phyloP scores from a whole-genome alignment of 2,797 vertebrate genomes.

The Orestias chungarensis region DNA sequence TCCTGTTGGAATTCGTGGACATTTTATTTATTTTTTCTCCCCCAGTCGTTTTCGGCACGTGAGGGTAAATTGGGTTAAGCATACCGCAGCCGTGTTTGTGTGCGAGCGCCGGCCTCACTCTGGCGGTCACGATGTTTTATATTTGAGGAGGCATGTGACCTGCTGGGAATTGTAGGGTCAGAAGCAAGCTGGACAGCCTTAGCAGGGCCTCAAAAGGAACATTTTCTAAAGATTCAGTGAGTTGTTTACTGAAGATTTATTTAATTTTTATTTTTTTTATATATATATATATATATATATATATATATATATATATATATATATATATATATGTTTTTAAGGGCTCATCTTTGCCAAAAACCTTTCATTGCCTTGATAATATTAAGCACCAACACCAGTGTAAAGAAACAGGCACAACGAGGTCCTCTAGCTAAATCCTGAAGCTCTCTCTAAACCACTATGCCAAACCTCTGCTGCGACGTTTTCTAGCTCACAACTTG shows the following conservation, averaged over 20 bases:
- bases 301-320: no score
- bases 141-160: slow-evolving; percentile 58
- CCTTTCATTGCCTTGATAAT: neutral
- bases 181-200: slow-evolving; percentile 11
- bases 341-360: neutral
- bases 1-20: slow-evolving; percentile 17
- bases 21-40: neutral
- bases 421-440: neutral
- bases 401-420: neutral
- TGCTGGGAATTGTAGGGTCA: slow-evolving; percentile 12
- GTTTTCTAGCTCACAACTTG: neutral
- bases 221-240: no score
- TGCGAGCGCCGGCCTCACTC: slow-evolving; percentile 13
- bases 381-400: neutral
- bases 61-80: slow-evolving; percentile 4
- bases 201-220: neutral
- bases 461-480: neutral
- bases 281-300: no score
- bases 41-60: neutral
- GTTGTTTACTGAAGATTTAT: no score
- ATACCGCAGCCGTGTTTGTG: neutral
- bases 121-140: slow-evolving; percentile 57
- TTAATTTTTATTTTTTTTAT: no score
- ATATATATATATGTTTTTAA: no score
- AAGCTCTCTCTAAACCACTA: no score